Conservation (phyloP, 2,113 vertebrate genomes). For the Gavialis gangeticus region DNA sequence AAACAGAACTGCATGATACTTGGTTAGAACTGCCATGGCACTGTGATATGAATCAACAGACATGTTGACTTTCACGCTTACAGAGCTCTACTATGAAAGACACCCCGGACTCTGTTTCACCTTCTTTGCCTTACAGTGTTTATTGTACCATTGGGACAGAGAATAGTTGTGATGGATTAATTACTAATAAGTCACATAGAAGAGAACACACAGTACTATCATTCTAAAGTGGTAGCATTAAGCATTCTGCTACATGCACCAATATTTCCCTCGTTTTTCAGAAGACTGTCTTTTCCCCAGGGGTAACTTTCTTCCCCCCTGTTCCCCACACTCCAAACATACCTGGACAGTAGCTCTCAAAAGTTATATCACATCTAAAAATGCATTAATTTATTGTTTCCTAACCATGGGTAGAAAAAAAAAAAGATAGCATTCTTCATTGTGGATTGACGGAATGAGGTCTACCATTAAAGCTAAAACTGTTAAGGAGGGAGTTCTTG, state of each 20-base stretch:
- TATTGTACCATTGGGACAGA: constrained; percentile 67
- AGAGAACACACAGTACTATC: constrained; percentile 44
- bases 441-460: neutral
- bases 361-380: neutral
- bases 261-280: neutral
- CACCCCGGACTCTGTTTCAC: constrained; percentile 62
- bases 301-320: neutral
- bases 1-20: constrained; percentile 58
- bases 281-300: neutral
- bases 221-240: constrained; percentile 42
- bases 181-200: constrained; percentile 66
- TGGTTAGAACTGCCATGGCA: constrained; percentile 56
- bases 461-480: constrained; percentile 35
- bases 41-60: constrained; percentile 50
- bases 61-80: constrained; percentile 57
- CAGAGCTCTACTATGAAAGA: constrained; percentile 61
- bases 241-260: neutral
- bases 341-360: neutral
- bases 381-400: neutral
- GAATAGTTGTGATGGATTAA: constrained; percentile 74
- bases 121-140: constrained; percentile 66
- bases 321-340: neutral
- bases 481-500: constrained; percentile 56
- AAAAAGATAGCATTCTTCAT: constrained; percentile 1
- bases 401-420: neutral